A percentile compares a stretch with the other conserved stretches of the same genome.
Evolutionary conservation across 2,888 invertebrate species (phyloP).

Genomic region (Acronicta psi): DNA sequence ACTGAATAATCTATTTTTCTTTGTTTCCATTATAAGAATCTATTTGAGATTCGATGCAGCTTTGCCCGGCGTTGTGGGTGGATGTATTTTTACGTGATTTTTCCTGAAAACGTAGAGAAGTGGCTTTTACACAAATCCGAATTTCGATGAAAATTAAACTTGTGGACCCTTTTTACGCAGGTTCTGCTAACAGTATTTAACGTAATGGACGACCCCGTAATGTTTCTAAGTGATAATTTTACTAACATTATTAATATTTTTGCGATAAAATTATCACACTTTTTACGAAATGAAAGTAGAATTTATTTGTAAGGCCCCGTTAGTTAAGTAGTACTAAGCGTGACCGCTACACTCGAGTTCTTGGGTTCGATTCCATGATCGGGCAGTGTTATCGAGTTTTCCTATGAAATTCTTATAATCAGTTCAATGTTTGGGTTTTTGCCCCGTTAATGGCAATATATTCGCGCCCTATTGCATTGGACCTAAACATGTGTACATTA

Average conservation of each 20-base stretch:
- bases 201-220: not conserved
- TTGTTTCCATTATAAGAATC: not conserved
- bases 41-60: not conserved
- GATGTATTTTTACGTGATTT: constrained; percentile 1
- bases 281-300: not conserved
- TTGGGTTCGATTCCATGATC: too few relatives aligned
- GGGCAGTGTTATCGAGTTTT: too few relatives aligned
- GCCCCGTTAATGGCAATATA: too few relatives aligned
- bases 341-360: too few relatives aligned
- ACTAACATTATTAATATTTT: constrained; percentile 1
- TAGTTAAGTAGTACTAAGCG: too few relatives aligned
- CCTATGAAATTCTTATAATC: too few relatives aligned
- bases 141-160: not conserved
- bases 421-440: too few relatives aligned
- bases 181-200: not conserved
- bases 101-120: not conserved
- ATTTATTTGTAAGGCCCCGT: too few relatives aligned
- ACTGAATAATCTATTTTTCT: not conserved
- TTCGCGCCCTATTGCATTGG: too few relatives aligned
- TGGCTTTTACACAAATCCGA: constrained; percentile 1
- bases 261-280: not conserved
- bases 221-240: too few relatives aligned
- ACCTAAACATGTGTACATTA: too few relatives aligned
- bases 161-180: not conserved
- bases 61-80: not conserved